Base-by-base conservation (phyloP, 2,113 vertebrate species). In the Myxocyprinus asiaticus region DNA sequence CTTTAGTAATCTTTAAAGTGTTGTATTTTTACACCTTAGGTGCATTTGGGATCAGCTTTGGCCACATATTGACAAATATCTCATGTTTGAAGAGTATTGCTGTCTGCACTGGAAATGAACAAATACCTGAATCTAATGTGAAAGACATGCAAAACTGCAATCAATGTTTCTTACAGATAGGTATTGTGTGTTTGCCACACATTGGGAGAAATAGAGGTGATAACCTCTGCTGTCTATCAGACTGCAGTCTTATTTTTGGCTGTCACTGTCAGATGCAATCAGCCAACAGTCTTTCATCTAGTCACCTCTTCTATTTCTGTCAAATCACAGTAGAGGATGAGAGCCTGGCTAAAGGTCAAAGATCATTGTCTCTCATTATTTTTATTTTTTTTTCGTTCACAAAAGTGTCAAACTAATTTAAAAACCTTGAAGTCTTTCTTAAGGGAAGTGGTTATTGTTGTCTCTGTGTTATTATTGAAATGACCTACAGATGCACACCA, bases 191-290 rank as follows among this genome's bases (percentile, higher is more conserved):
- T 90, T 89, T 87, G 85, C 79, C 80, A 33, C 61, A 58, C 48
- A 51, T 64, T 67, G 11, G 53, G 66, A 79, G 83, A 90, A 89
- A 86, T 80, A 83, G 83, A 85, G 84, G 84, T 78, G n/a, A 12
- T 86, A 88, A 90, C 91, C 90, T 84, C 63, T 80, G 70, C 85
- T 88, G 88, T 85, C 88, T 88, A 86, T 93, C 89, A 90, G 83
- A 88, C 77, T 72, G 63, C 70, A 82, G 84, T 81, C 80, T 80
- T 71, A 86, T 82, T 87, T 86, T 86, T 81, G 78, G 86, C 84
- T 82, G 86, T 89, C 88, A 86, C 85, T 85, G 74, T 79, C 65
- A 58, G 67, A 77, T 72, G 47, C 76, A 78, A 62, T 53, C n/a
- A 12, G 72, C 50, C 71, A 47, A 15, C 45, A 61, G 15, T 47